Evolutionary conservation across 2,888 invertebrate genomes (phyloP).

Genomic region (Chironomus tentans): DNA sequence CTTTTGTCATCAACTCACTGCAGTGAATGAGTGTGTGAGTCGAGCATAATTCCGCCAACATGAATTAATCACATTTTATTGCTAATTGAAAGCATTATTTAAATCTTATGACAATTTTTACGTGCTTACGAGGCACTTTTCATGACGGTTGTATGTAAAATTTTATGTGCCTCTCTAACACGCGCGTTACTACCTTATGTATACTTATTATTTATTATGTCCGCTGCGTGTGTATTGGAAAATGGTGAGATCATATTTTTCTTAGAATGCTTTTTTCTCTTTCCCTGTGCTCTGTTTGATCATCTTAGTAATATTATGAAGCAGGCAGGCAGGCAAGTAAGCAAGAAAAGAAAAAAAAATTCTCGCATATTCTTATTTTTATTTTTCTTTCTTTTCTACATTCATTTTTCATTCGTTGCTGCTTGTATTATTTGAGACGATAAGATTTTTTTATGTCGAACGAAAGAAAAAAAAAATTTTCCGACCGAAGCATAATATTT

Average conservation of each 20-base stretch:
- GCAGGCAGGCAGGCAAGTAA: too few species aligned
- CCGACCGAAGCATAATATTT: slow-evolving; percentile 20
- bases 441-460: slow-evolving; percentile 23
- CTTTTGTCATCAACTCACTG: too few species aligned
- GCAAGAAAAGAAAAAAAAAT: too few species aligned
- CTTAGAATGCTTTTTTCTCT: slow-evolving; percentile 15
- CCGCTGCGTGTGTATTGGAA: background rate
- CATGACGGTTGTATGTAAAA: background rate
- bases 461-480: slow-evolving; percentile 21
- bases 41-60: background rate
- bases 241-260: slow-evolving; percentile 26
- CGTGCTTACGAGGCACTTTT: slow-evolving; percentile 3
- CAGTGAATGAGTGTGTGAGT: too few species aligned
- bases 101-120: background rate
- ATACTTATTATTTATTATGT: background rate
- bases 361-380: background rate
- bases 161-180: background rate
- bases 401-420: background rate
- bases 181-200: background rate
- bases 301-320: too few species aligned
- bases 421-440: background rate
- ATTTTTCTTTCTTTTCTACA: background rate
- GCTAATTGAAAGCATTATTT: background rate
- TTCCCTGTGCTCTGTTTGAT: background rate
- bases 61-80: background rate